A percentile compares a stretch with the other conserved stretches of the same genome.
These are phyloP conservation scores for Brachyptera putata DNA, from an alignment of 2,888 invertebrate species.

Conservation along the genomic window DNA sequence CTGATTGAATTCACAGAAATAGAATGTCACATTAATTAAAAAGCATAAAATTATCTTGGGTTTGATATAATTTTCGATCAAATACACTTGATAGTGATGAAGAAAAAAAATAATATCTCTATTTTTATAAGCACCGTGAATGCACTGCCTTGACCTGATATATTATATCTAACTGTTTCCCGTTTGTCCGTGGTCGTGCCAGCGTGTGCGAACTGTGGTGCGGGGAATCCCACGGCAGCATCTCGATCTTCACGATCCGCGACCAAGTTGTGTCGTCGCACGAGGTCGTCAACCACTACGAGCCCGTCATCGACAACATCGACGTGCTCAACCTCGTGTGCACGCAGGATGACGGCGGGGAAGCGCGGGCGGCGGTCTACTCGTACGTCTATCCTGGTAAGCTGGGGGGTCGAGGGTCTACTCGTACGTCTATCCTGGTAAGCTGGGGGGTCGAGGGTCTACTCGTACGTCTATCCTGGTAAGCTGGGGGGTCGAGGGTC, in stretches of 20 bases:
- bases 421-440: slow-evolving; percentile 55
- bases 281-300: slow-evolving; percentile 60
- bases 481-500: slow-evolving; percentile 28
- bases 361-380: slow-evolving; percentile 53
- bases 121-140: too few species aligned
- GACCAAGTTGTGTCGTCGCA: slow-evolving; percentile 69
- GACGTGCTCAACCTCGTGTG: slow-evolving; percentile 68
- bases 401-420: slow-evolving; percentile 1
- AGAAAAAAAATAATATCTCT: too few species aligned
- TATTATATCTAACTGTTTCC: too few species aligned
- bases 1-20: too few species aligned
- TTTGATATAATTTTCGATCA: too few species aligned
- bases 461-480: slow-evolving; percentile 82
- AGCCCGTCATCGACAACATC: slow-evolving; percentile 55
- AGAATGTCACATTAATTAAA: too few species aligned
- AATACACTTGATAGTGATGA: too few species aligned
- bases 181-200: too few species aligned
- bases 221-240: slow-evolving; percentile 74
- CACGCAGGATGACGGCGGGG: slow-evolving; percentile 43
- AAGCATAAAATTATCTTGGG: too few species aligned
- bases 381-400: slow-evolving; percentile 79
- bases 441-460: slow-evolving; percentile 50
- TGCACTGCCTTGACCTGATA: too few species aligned
- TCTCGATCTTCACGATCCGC: slow-evolving; percentile 71
- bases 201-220: slow-evolving; percentile 74